Percentiles rank a stretch among this genome's conserved stretches.
Evolutionary conservation across 2,888 invertebrate species (phyloP).

Genomic region (Drosophila atripex): DNA sequence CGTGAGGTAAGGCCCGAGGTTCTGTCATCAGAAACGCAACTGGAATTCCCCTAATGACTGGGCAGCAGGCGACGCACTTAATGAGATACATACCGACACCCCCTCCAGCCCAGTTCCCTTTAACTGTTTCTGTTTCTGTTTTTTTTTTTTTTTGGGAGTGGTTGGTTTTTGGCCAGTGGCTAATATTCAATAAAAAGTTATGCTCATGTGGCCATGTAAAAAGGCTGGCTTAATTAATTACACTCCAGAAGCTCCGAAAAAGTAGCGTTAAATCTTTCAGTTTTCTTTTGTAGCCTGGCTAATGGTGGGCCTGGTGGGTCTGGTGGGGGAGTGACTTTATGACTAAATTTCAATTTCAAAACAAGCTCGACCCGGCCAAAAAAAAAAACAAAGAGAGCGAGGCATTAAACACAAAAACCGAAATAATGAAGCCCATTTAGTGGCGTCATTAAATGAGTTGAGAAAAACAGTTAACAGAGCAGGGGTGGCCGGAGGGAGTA

Average conservation of each 20-base stretch:
- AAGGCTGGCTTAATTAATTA: constrained; percentile 72
- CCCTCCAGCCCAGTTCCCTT: background rate
- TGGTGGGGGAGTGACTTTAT: constrained; percentile 54
- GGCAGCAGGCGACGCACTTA: constrained; percentile 77
- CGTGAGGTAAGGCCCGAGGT: constrained; percentile 56
- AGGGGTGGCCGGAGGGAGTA: background rate
- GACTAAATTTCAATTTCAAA: constrained; percentile 75
- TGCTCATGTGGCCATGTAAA: constrained; percentile 69
- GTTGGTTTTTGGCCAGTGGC: constrained; percentile 24
- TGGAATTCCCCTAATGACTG: constrained; percentile 71
- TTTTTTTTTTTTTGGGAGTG: constrained; percentile 31
- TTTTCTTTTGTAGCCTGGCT: constrained; percentile 25
- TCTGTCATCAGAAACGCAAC: constrained; percentile 77
- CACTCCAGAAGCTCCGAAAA: constrained; percentile 31
- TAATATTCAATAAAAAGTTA: constrained; percentile 76
- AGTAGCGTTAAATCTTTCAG: constrained; percentile 72
- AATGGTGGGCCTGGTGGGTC: constrained; percentile 9
- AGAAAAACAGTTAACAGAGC: constrained; percentile 43
- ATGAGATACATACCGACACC: constrained; percentile 46
- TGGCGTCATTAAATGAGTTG: constrained; percentile 74
- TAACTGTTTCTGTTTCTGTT: constrained; percentile 3
- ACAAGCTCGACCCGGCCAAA: constrained; percentile 36
- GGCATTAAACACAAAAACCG: constrained; percentile 57
- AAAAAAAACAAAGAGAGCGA: constrained; percentile 31
- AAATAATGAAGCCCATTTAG: constrained; percentile 80